Evolutionary conservation across 2,113 vertebrate genomes (phyloP).

Genomic region (Brevimyrus niger): DNA sequence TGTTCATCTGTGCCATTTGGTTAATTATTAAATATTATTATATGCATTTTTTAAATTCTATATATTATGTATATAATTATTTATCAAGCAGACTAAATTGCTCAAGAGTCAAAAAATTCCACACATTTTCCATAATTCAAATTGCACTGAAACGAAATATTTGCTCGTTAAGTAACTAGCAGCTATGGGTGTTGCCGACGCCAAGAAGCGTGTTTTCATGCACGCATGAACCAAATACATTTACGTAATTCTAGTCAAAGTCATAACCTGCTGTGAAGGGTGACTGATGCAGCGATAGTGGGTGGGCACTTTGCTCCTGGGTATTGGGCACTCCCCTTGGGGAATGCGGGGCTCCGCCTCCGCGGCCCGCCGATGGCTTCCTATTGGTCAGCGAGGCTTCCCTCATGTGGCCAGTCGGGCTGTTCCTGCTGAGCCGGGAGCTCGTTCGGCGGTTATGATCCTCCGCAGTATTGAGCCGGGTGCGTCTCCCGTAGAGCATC

Average conservation of each 20-base stretch:
- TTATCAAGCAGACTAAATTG: not conserved
- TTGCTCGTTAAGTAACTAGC: not conserved
- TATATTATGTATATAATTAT: not conserved
- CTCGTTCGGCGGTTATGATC: constrained; percentile 64
- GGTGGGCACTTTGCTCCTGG: not conserved
- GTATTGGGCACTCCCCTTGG: not conserved
- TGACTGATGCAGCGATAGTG: not conserved
- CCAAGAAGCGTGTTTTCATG: not conserved
- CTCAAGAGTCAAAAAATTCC: not conserved
- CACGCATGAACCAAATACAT: not conserved
- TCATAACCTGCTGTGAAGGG: not conserved
- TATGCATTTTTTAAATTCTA: not conserved
- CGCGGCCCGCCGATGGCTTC: not conserved
- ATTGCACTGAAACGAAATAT: not conserved
- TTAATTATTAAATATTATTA: not conserved
- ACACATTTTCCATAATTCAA: not conserved
- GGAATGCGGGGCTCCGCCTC: not conserved
- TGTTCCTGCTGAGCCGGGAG: constrained; percentile 61
- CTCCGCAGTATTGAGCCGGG: constrained; percentile 66
- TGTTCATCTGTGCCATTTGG: not conserved
- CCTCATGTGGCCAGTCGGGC: constrained; percentile 55
- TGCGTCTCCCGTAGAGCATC: constrained; percentile 59
- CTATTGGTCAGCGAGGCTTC: not conserved
- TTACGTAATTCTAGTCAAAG: not conserved
- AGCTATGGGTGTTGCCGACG: not conserved